Base-by-base conservation (phyloP, 2,888 invertebrate genomes). In the Gerris lacustris region DNA sequence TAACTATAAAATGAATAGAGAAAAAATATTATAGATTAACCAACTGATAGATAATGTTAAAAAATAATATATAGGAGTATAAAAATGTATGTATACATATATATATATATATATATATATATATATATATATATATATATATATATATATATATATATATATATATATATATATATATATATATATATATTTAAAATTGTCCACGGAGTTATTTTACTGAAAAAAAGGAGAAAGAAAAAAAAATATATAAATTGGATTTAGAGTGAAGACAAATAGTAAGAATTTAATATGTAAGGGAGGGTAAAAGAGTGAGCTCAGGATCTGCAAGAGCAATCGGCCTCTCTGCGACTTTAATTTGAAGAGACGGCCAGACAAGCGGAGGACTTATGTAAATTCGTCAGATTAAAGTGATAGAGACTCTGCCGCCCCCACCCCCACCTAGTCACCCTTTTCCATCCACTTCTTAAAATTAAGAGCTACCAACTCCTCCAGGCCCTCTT, bases 181-280 rank as follows among this genome's bases (percentile, higher is more conserved):
- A n/a, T 31, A 31, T 31, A 31, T 31, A 31, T 31, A 31, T 31
- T 31, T 31, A 31, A 31, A 31, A 31, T 31, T 31, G 31, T 31
- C 31, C 31, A 31, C 31, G 31, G 31, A 15, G 55, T 55, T 11
- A 55, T 55, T 55, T 55, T 15, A 55, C 2, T 55, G 55, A 55
- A 15, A 55, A 55, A 55, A 55, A 55, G 55, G 55, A 5, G 9
- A 5, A 5, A 4, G 31, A 5, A 5, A 5, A 15, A 55, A n/a
- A n/a, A n/a, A n/a, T n/a, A n/a, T n/a, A 55, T 55, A 55, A 55
- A 55, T 55, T 55, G 55, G 55, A 55, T 55, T 55, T 55, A 55
- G 55, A 55, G 55, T 5, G 9, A 55, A 55, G 55, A 55, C 55
- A 55, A 55, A 55, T 55, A 55, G 55, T 5, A 5, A 15, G 55